These are phyloP conservation scores for Aphelocoma californica DNA, from an alignment of 2,797 vertebrate genomes.

Conservation along the genomic window DNA sequence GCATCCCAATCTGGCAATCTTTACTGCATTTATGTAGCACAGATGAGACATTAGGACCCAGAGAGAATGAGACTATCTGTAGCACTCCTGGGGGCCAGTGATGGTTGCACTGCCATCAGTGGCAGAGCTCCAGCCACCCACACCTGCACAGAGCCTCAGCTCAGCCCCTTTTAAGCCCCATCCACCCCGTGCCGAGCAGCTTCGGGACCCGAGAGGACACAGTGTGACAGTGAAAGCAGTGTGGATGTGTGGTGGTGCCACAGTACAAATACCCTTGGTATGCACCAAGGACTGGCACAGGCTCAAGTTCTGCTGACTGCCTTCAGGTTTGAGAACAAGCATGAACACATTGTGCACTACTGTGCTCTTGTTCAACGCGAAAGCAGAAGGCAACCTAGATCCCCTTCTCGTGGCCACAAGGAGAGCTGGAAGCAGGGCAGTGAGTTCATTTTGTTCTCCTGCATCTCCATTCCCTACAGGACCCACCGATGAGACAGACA, in stretches of 20 bases:
- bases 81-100: accelerated
- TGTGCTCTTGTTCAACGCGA: background rate
- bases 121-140: background rate
- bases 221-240: accelerated
- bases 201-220: background rate
- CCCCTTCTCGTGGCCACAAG: background rate
- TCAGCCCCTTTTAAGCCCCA: background rate
- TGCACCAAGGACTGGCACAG: background rate
- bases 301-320: background rate
- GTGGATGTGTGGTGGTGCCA: background rate
- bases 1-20: background rate
- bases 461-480: background rate
- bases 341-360: accelerated
- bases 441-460: background rate
- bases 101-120: accelerated
- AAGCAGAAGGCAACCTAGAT: background rate
- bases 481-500: accelerated
- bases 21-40: background rate
- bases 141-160: background rate
- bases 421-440: background rate
- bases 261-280: background rate
- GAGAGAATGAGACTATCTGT: background rate
- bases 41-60: background rate
- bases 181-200: background rate
- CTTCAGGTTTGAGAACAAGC: background rate